Percentiles rank a stretch among this genome's conserved stretches.
phyloP scores from a whole-genome alignment of 2,797 vertebrate genomes.

The Odontamblyopus lacepedii region DNA sequence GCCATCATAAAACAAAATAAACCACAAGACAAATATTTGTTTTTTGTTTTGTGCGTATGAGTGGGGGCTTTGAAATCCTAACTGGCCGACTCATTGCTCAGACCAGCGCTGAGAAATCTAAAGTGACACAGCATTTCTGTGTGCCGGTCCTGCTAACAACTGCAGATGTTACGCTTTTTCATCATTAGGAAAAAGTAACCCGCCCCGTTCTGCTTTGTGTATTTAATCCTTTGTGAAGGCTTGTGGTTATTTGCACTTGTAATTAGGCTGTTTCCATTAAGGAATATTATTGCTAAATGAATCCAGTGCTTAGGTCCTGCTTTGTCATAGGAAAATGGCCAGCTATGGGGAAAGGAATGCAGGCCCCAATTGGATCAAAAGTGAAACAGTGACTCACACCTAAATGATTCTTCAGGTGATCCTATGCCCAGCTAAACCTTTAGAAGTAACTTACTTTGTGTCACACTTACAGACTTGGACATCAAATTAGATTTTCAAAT shows the following conservation, averaged over 20 bases:
- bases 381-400: conserved; percentile 55
- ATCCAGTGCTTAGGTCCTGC: conserved; percentile 65
- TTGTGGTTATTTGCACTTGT: conserved; percentile 71
- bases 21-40: conserved; percentile 78
- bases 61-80: conserved; percentile 71
- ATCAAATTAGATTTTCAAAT: not conserved
- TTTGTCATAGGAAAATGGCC: conserved; percentile 64
- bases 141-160: conserved; percentile 62
- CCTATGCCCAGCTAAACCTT: conserved; percentile 24
- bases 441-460: not conserved
- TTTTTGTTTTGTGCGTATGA: conserved; percentile 65
- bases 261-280: conserved; percentile 80
- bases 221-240: conserved; percentile 76
- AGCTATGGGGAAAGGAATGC: conserved; percentile 53
- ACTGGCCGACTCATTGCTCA: conserved; percentile 59
- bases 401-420: conserved; percentile 38
- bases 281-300: conserved; percentile 75
- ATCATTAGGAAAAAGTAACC: conserved; percentile 74
- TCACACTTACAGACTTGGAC: not conserved
- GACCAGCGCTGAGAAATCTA: conserved; percentile 67
- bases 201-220: conserved; percentile 64
- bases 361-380: conserved; percentile 49
- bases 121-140: conserved; percentile 77
- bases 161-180: conserved; percentile 75
- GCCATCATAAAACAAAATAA: conserved; percentile 71